phyloP scores from a whole-genome alignment of 1,140 invertebrate genomes.

The Scaptomyza montana region DNA sequence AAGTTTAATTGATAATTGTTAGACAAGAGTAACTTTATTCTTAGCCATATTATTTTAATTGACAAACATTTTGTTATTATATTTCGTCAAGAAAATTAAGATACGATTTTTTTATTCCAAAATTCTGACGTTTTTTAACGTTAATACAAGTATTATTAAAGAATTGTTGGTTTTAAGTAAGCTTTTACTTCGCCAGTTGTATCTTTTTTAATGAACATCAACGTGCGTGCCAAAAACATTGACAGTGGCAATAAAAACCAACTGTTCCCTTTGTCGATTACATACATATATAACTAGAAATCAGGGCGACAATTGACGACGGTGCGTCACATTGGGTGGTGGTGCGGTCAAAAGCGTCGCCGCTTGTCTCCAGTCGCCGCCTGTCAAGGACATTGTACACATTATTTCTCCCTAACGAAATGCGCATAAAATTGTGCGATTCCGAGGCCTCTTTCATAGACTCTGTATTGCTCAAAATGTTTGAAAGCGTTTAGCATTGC shows the following conservation, averaged over 20 bases:
- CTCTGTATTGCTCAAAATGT: constrained; percentile 33
- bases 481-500: constrained; percentile 50
- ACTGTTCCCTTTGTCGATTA: constrained; percentile 51
- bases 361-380: constrained; percentile 52
- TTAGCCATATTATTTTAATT: no score
- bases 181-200: no score
- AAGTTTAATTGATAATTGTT: no score
- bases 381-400: constrained; percentile 50
- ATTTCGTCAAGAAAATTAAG: no score
- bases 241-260: constrained; percentile 46
- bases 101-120: no score
- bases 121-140: no score
- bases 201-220: no score
- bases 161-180: no score
- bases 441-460: constrained; percentile 22
- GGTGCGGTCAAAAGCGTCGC: constrained; percentile 38
- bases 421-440: constrained; percentile 53
- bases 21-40: no score
- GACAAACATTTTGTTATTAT: no score
- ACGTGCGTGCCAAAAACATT: constrained; percentile 40
- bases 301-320: constrained; percentile 17
- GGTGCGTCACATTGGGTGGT: not conserved
- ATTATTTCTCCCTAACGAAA: constrained; percentile 39
- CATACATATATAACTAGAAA: constrained; percentile 8
- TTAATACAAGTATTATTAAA: no score